phyloP scores from a whole-genome alignment of 2,888 invertebrate genomes.

The Prenolepis imparis region DNA sequence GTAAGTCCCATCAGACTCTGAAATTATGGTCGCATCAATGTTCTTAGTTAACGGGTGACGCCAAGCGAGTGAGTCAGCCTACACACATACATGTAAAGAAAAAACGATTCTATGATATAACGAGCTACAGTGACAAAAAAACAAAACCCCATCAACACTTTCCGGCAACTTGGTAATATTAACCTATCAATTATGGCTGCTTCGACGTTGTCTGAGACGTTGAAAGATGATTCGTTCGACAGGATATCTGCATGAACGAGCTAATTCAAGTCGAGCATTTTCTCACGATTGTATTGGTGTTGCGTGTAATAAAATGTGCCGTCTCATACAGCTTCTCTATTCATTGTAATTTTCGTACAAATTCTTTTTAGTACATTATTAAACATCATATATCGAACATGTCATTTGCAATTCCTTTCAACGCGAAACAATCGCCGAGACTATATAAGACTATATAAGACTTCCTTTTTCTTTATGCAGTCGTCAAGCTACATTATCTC shows the following conservation, averaged over 20 bases:
- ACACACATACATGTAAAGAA: conserved; percentile 30
- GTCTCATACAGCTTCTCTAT: not conserved
- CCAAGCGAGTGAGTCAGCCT: conserved; percentile 49
- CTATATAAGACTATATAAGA: not conserved
- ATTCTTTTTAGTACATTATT: not conserved
- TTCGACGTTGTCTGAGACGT: not conserved
- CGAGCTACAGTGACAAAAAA: not conserved
- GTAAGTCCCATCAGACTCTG: conserved; percentile 32
- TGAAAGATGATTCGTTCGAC: not conserved
- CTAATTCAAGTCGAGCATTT: not conserved
- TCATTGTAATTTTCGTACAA: conserved; percentile 25
- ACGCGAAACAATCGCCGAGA: conserved; percentile 1
- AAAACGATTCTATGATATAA: conserved; percentile 28
- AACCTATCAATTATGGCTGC: conserved; percentile 12
- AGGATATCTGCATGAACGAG: conserved; percentile 10
- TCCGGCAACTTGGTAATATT: conserved; percentile 30
- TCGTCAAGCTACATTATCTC: conserved; percentile 15
- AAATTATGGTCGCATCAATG: conserved; percentile 47
- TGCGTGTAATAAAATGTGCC: conserved; percentile 16
- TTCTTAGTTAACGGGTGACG: conserved; percentile 51
- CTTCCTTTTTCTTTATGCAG: conserved; percentile 30
- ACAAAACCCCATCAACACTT: conserved; percentile 26
- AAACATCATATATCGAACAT: not conserved
- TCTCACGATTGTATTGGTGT: not conserved
- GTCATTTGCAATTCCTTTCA: conserved; percentile 40